Percentiles rank a stretch among this genome's conserved stretches.
phyloP scores from a whole-genome alignment of 2,113 vertebrate genomes.

The Colius striatus region DNA sequence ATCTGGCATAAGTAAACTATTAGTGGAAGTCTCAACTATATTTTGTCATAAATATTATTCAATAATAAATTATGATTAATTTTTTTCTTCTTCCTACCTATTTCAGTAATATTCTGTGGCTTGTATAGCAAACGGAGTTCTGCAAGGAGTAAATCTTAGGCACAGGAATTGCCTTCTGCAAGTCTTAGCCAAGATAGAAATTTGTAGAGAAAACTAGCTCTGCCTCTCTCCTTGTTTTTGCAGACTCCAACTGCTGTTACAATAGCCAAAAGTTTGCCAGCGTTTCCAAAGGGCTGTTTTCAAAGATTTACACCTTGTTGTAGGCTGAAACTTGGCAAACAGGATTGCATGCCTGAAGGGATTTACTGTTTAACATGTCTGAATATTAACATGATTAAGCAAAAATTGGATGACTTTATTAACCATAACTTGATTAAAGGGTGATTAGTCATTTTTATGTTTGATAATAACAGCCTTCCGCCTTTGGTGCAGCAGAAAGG shows the following conservation, averaged over 20 bases:
- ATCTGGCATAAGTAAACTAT: constrained; percentile 4
- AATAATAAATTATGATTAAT: background rate
- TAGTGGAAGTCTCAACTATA: background rate
- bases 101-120: background rate
- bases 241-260: background rate
- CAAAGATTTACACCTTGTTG: constrained; percentile 55
- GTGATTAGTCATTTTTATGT: constrained; percentile 60
- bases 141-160: background rate
- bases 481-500: background rate
- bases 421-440: constrained; percentile 60
- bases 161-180: background rate
- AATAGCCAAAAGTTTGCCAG: constrained; percentile 14
- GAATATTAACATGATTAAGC: constrained; percentile 72
- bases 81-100: background rate
- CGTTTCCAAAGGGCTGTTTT: constrained; percentile 30
- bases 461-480: constrained; percentile 14
- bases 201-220: background rate
- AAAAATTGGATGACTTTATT: constrained; percentile 69
- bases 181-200: background rate
- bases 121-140: background rate
- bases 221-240: background rate
- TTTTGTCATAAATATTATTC: background rate
- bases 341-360: constrained; percentile 41
- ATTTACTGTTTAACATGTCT: constrained; percentile 63
- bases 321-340: constrained; percentile 67